Base-by-base conservation (phyloP, 1,140 invertebrate genomes). In the Drosophila grimshawi region DNA sequence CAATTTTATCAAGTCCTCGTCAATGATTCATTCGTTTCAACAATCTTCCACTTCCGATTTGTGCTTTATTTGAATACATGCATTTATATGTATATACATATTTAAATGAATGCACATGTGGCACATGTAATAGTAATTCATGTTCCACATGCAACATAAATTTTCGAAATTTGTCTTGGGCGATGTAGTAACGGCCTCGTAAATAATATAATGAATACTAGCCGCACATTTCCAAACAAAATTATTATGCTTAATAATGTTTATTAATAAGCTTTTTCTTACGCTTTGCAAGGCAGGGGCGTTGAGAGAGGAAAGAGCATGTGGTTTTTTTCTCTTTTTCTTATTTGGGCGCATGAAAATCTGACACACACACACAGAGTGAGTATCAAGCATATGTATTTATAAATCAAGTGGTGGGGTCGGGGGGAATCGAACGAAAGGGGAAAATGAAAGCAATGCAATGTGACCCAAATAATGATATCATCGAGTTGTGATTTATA, bases 211-310 rank as follows among this genome's bases (percentile, higher is more conserved):
- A 71, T 76, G 72, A 76, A 86, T 86, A 86, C 81, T 64, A 70
- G 61, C 52, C 48, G 76, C 61, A 69, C 72, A 77, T 81, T 79
- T 73, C 61, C 63, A 86, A 86, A 86, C 82, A 81, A 80, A 76
- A 62, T 67, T 60, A 83, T 89, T 83, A 88, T 80, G 85, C 85
- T 80, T 83, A 86, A 86, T 86, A 82, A 82, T 78, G 70, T 75
- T 86, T 86, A 86, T 81, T 86, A 86, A 86, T 81, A 86, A 80
- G 80, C 63, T 33, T 72, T 71, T 66, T 41, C 48, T 63, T 64
- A 10, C 5, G 46, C 48, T 35, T 52, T 48, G 30, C 60, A 59
- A 29, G 27, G 5, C 19, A 11, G 32, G 7, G 41, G 8, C 43
- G 3, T 19, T 19, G 29, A 48, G 30, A 11, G 35, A 27, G 32